Evolutionary conservation across 2,888 invertebrate species (phyloP).

Genomic region (Toxonevra muliebris): DNA sequence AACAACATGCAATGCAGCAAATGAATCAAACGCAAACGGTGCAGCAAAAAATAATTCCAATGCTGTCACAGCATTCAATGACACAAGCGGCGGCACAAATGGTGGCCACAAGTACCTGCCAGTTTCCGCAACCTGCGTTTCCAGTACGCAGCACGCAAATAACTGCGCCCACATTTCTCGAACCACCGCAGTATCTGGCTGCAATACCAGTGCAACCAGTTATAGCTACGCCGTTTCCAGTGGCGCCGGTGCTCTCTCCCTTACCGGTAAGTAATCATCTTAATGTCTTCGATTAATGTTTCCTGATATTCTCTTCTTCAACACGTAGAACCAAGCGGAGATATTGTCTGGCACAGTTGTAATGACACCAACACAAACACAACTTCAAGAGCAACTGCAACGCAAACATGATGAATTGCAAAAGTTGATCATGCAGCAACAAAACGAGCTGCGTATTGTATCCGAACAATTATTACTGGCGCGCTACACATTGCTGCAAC

Average conservation of each 20-base stretch:
- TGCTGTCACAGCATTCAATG: constrained; percentile 48
- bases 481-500: constrained; percentile 75
- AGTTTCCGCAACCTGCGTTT: constrained; percentile 67
- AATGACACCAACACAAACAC: constrained; percentile 69
- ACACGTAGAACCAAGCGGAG: constrained; percentile 47
- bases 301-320: not conserved
- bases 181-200: constrained; percentile 68
- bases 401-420: constrained; percentile 87
- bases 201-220: constrained; percentile 71
- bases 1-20: constrained; percentile 35
- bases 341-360: constrained; percentile 63
- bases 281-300: not conserved
- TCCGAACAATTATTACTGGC: constrained; percentile 88
- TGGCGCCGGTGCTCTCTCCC: constrained; percentile 63
- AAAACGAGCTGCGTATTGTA: constrained; percentile 84
- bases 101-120: constrained; percentile 58
- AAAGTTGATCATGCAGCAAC: constrained; percentile 83
- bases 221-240: constrained; percentile 65
- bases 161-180: constrained; percentile 62
- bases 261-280: constrained; percentile 47
- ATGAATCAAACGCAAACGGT: constrained; percentile 29
- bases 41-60: constrained; percentile 48
- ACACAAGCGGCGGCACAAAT: constrained; percentile 45
- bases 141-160: constrained; percentile 64
- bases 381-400: constrained; percentile 78